Evolutionary conservation across 2,888 invertebrate genomes (phyloP), one percentile per base, ranked within the genome.

Genomic region (Ophioninae sp.): DNA sequence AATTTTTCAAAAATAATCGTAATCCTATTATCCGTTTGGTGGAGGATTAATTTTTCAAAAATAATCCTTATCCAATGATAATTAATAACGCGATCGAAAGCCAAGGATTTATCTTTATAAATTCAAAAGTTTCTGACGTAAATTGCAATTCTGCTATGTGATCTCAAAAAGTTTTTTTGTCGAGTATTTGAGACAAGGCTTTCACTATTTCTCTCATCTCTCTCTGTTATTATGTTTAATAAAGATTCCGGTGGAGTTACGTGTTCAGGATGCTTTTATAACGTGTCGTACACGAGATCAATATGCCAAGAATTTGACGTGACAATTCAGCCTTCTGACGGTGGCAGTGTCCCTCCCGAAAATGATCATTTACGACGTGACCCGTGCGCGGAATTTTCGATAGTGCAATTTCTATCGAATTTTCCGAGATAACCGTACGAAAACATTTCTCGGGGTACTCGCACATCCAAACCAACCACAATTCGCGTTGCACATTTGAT

Each of bases 221-320:
- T 13, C 8, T n/a, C 20, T 13, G 56, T 59, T 67, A 30, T 30
- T 10, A n/a, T 67, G 67, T 41, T 72, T 73, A 73, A 83, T 83
- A 80, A 76, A 83, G 76, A 83, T 83, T 83, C 79, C 76, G 59
- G 8, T n/a, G 8, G 13, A 39, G 64, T 62, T 61, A 37, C 79
- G 56, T 61, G 56, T 61, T 57, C 44, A 73, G 73, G 21, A 72
- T 75, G 76, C 76, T 80, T 68, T 67, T 61, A 76, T 76, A 83
- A 83, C 79, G 76, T 80, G 79, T 80, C 67, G 23, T 30, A 56
- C 61, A 67, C 68, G 67, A 79, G 79, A 79, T 83, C 76, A 72
- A 76, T 37, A 73, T 68, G 57, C 41, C 59, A 56, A 62, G 76
- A 76, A 83, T 83, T 83, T 80, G 41, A 83, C 68, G 76, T 44